phyloP scores from a whole-genome alignment of 2,888 invertebrate species.

The Napeogenes inachia region DNA sequence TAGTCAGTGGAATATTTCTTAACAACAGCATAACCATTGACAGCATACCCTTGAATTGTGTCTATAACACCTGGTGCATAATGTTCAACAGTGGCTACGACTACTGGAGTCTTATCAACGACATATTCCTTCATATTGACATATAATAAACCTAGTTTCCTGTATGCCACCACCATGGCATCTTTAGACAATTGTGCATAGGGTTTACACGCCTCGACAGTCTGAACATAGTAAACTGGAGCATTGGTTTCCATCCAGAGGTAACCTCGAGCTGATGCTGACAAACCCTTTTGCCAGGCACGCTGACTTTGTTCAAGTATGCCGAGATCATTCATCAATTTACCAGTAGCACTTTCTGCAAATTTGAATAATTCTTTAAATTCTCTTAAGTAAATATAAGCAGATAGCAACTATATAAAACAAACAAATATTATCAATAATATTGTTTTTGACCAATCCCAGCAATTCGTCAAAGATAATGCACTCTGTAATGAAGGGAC shows the following conservation, averaged over 20 bases:
- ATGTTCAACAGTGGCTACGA: slow-evolving; percentile 76
- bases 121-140: slow-evolving; percentile 70
- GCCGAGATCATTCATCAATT: slow-evolving; percentile 80
- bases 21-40: slow-evolving; percentile 59
- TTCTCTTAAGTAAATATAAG: not conserved
- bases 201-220: slow-evolving; percentile 76
- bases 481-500: too few relatives aligned
- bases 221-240: slow-evolving; percentile 80
- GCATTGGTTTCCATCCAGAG: slow-evolving; percentile 82
- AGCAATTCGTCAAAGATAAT: too few relatives aligned
- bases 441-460: too few relatives aligned
- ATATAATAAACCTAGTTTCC: slow-evolving; percentile 70
- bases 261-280: slow-evolving; percentile 80
- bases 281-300: slow-evolving; percentile 78
- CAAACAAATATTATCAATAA: too few relatives aligned
- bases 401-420: not conserved
- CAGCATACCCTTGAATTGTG: slow-evolving; percentile 74
- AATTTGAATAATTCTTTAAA: not conserved
- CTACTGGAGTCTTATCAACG: slow-evolving; percentile 68
- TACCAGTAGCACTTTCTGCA: slow-evolving; percentile 81
- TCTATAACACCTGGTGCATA: slow-evolving; percentile 85
- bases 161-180: slow-evolving; percentile 71
- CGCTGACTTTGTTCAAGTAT: slow-evolving; percentile 80
- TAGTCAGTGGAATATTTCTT: slow-evolving; percentile 72
- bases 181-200: slow-evolving; percentile 80